Evolutionary conservation across 2,113 vertebrate species (phyloP).

Genomic region (Lasiurus borealis): DNA sequence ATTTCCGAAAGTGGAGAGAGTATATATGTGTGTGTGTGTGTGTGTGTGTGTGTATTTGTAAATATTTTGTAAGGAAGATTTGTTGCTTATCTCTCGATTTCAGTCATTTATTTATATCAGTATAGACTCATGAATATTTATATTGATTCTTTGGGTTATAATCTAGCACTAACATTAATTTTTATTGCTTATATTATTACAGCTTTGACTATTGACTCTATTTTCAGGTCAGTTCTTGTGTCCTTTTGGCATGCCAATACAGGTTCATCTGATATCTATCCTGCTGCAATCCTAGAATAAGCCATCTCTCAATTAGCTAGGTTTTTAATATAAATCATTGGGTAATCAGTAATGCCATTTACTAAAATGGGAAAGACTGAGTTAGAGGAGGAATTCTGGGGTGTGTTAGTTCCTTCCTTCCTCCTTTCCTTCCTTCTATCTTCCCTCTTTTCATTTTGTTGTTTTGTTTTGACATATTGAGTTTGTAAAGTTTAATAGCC

Average conservation of each 20-base stretch:
- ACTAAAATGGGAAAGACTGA: background rate
- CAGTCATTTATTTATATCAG: background rate
- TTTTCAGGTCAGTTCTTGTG: background rate
- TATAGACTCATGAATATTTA: background rate
- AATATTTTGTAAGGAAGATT: background rate
- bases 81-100: background rate
- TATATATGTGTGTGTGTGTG: too few species aligned
- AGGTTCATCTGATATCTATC: background rate
- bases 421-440: background rate
- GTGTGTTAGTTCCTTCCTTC: background rate
- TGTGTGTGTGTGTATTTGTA: too few species aligned
- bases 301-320: background rate
- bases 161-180: background rate
- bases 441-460: background rate
- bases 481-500: background rate
- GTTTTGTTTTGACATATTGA: background rate
- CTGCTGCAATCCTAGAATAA: background rate
- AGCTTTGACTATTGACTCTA: background rate
- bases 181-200: background rate
- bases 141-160: conserved; percentile 20
- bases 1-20: background rate
- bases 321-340: background rate
- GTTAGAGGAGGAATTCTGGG: background rate
- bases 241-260: background rate
- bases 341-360: background rate